Conservation (phyloP, 2,797 vertebrate species). For the Dicrostonyx torquatus region DNA sequence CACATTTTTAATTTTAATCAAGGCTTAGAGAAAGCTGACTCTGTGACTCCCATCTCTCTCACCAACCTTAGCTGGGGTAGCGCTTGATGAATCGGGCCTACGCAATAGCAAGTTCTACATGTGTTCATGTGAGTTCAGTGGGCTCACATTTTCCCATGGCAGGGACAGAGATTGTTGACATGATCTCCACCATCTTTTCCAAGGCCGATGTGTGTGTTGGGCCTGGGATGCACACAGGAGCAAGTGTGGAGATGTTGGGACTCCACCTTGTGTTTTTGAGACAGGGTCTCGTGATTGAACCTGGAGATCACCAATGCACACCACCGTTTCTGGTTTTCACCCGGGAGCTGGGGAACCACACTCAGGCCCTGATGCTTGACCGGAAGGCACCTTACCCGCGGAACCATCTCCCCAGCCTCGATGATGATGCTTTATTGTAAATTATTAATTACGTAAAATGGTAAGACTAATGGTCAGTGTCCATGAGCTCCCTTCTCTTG, state of each 20-base stretch:
- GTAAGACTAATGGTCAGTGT: neutral
- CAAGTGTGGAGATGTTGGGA: neutral
- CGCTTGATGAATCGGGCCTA: neutral
- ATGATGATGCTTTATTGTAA: slow-evolving; percentile 7
- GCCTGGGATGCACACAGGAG: neutral
- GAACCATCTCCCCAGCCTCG: neutral
- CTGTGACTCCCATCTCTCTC: neutral
- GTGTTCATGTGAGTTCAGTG: neutral
- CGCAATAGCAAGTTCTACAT: neutral
- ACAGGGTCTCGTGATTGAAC: neutral
- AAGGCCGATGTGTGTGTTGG: neutral
- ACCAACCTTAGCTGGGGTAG: neutral
- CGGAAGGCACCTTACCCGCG: neutral
- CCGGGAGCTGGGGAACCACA: neutral
- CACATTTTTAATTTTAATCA: neutral
- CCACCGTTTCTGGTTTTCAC: neutral
- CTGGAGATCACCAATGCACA: neutral
- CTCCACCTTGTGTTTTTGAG: neutral
- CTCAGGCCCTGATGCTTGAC: neutral
- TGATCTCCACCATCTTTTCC: neutral
- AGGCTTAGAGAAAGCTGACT: neutral
- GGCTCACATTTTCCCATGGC: neutral
- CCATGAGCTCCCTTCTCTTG: neutral
- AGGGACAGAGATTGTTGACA: neutral
- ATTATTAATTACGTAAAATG: slow-evolving; percentile 25